Base-by-base conservation (phyloP, 35 echinoderm and acorn worm genomes). In the Heliocidaris tuberculata region DNA sequence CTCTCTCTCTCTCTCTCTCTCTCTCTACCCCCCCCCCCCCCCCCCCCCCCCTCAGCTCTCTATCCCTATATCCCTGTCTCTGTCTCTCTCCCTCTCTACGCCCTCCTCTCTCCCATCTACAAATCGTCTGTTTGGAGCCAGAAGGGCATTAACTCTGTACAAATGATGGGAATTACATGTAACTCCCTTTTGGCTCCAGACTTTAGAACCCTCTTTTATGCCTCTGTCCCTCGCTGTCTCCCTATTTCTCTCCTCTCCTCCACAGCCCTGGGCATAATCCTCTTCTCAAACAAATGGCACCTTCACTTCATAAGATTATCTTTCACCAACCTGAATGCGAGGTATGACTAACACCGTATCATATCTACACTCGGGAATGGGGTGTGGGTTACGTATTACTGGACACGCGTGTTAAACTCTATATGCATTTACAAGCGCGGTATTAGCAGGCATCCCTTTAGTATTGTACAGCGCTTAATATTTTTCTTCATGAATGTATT, bases 301-400 rank as follows among this genome's bases (percentile, higher is more conserved):
- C 60, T 70, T 70, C 60, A 70, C 24, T 70, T 70, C 60, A 70
- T 70, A 70, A 70, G 60, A 70, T 70, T 70, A 70, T 70, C 60
- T 70, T 70, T 70, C 60, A 70, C 17, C 60, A 70, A 15, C 60
- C 60, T 70, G 60, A 70, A 70, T 70, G 60, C 60, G 17, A 70
- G 60, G 60, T 70, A 70, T 70, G 60, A 70, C 60, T 70, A 70
- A 70, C 60, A 70, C 60, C 17, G 17, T 70, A 70, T 70, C 17
- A 70, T 70, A 70, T 70, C 60, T 19, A 17, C 24, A 24, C 5
- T 19, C 60, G 4, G 60, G 60, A 70, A 70, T 70, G 60, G 60
- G 60, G 15, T 70, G 60, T 70, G 60, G 60, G 60, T 70, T 70
- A 70, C 60, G 1, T 52, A 70, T 16, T 5, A 70, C 60, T 70